phyloP scores from a whole-genome alignment of 1,140 invertebrate genomes.

The Phymastichus coffea region DNA sequence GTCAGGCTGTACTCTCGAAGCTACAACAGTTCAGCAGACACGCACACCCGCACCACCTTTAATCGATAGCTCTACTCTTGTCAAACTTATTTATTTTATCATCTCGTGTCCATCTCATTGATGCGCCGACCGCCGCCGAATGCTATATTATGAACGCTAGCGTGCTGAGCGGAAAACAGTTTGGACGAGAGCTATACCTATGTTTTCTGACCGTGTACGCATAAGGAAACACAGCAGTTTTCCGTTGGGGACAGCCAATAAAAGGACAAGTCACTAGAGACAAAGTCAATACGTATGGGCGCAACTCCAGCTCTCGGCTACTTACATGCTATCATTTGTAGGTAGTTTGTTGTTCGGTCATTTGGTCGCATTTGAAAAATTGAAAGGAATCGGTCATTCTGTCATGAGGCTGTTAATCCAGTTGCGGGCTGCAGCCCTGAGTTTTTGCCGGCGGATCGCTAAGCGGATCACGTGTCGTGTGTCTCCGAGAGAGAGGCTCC shows the following conservation, averaged over 20 bases:
- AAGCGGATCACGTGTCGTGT: slow-evolving; percentile 35
- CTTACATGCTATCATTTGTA: background rate
- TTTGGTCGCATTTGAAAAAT: slow-evolving; percentile 30
- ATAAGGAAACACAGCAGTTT: background rate
- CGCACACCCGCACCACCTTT: no score
- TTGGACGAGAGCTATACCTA: no score
- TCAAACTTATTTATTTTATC: no score
- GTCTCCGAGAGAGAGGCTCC: slow-evolving; percentile 27
- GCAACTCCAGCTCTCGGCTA: background rate
- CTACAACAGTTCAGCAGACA: slow-evolving; percentile 55
- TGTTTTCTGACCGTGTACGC: background rate
- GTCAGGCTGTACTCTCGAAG: slow-evolving; percentile 82
- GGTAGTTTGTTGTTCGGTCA: background rate
- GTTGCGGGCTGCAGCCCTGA: slow-evolving; percentile 20
- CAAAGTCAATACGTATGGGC: background rate
- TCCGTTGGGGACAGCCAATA: background rate
- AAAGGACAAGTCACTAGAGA: background rate
- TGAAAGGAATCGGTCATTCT: slow-evolving; percentile 38
- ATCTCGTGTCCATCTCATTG: no score
- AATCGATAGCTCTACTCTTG: no score
- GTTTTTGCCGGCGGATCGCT: slow-evolving; percentile 34
- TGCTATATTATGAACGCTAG: no score
- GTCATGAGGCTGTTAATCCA: slow-evolving; percentile 34
- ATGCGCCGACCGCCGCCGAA: no score
- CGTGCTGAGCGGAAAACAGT: no score